Base-by-base conservation (phyloP, 2,888 invertebrate species). In the Hypomecis atomaria region DNA sequence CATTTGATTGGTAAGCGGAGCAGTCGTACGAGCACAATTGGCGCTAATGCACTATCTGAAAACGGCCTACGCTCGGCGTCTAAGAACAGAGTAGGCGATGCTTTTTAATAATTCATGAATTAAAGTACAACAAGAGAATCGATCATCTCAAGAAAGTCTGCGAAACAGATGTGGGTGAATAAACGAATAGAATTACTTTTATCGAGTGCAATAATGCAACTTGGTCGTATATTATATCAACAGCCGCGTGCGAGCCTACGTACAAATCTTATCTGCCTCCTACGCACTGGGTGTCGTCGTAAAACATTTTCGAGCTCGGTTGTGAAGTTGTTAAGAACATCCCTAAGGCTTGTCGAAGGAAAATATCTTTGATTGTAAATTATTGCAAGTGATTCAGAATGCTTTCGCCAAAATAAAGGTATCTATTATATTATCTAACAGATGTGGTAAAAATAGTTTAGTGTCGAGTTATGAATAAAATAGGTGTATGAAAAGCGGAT, bases 261-360 rank as follows among this genome's bases (percentile, higher is more conserved):
- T 71, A 76, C 79, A 74, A 78, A 78, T 81, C 82, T 84, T 86
- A 85, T 85, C 86, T 84, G 77, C 74, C 83, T 82, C 83, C 86
- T 81, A 88, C 85, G 86, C 86, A 78, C 82, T 78, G 79, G 77
- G 80, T 73, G 77, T 74, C 66, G 72, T 77, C 76, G 76, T 78
- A 78, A 76, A 78, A 43, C 53, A 65, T 65, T 67, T 11, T 36
- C 44, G 11, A 43, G 33, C 38, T 48, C 40, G 52, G 52, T 47
- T 8, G 37, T 36, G 7, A 48, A 52, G 40, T 45, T 23, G 36
- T n/a, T 13, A 63, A 48, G 36, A 53, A 44, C 40, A 43, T 43
- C 40, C 40, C 52, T 38, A 23, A 43, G 36, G 36, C 9, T 40
- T 37, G 43, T 55, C 48, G 55, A 40, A 10, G 38, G 36, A 38